Base-by-base conservation (phyloP, 2,797 vertebrate species). In the Antennarius maculatus region DNA sequence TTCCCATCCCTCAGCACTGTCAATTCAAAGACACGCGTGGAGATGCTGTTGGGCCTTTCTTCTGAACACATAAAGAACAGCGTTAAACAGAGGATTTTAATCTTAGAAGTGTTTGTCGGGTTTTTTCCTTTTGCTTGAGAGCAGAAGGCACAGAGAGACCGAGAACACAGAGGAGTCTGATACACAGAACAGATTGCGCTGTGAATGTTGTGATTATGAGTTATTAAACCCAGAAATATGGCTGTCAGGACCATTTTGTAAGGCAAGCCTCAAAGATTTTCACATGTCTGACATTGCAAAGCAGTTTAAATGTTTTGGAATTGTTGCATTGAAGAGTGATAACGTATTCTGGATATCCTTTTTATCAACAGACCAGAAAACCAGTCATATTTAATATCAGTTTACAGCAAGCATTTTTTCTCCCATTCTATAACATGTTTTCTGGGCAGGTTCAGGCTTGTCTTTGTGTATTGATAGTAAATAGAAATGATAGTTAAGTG, bases 21-120 rank as follows among this genome's bases (percentile, higher is more conserved):
- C 76, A 70, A 85, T 76, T 91, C 86, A 88, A 83, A 90, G 85
- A 85, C 76, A 48, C 9, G 47, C 59, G 37, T 48, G 18, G 9
- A 76, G 76, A 77, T 59, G 78, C 73, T 81, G 37, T 34, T 49
- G 62, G 90, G 72, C 54, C 53, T 79, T 66, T 81, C 43, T 66
- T 74, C 64, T 43, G 15, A 57, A 43, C 67, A 69, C 45, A 71
- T 54, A 64, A 46, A 73, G 70, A 47, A 41, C 53, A 34, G 45
- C 55, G 53, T 61, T 56, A 71, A 76, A 82, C 56, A 64, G 51
- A 34, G 31, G 31, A 66, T 37, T 28, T 66, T 15, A 6, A 28
- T 51, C 47, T 53, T 15, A 51, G 28, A 12, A 9, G 41, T 45
- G 71, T 80, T 74, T 49, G 39, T 41, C 42, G 37, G 54, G 69